Evolutionary conservation across 2,888 invertebrate species (phyloP), one percentile per base, ranked within the genome.

Genomic region (Scaptomyza cyrtandrae): DNA sequence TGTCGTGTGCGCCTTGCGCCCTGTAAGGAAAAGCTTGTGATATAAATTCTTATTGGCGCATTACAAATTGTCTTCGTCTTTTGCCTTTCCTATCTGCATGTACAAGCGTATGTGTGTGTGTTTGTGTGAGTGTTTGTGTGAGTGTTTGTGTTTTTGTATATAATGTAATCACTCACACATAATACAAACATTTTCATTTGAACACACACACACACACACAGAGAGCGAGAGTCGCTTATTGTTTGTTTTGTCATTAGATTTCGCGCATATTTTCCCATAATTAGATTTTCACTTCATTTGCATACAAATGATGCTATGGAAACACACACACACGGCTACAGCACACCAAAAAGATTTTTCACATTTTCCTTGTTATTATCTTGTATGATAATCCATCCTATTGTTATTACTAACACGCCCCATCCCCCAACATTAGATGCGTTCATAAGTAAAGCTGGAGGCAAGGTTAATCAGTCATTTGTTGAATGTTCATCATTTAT

Each of bases 1-100:
- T 64, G 60, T 73, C 65, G 71, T 75, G 80, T 33, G 52, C 9
- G 41, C 41, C 16, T 54, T 61, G 53, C 68, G 61, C 60, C 65
- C 65, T 79, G 71, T 69, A 56, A 60, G 41, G 63, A 70, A 53
- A 66, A 71, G 67, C 76, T 71, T 87, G 50, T 85, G 81, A 86
- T 83, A 86, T 88, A 88, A 87, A 87, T 86, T 86, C 88, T 86
- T 86, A 86, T 86, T 86, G 85, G 85, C 85, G 85, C 88, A 87
- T 86, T 87, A 88, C 85, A 86, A 85, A 86, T 87, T 86, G 88
- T 85, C 83, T 71, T 83, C 71, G 73, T 71, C 50, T 50, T 39
- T 41, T 35, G 49, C 49, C 49, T 19, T 49, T 31, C 16, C 19
- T 13, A 39, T 48, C 48, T 37, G 29, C 62, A 16, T 43, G 60